Base-by-base conservation (phyloP, 2,797 vertebrate genomes). In the Siniperca scherzeri region DNA sequence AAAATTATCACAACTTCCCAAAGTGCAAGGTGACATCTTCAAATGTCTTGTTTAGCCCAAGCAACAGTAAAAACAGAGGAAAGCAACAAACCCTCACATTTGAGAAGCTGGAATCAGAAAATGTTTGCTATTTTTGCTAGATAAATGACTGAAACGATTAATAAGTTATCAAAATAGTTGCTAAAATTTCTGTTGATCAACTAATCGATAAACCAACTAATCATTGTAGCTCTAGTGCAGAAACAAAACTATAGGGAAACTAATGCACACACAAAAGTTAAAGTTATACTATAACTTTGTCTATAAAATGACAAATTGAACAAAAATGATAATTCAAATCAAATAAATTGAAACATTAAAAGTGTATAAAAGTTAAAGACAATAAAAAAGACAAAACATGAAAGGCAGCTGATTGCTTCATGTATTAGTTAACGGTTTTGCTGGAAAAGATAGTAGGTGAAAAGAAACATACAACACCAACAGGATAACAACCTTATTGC, bases 401-500 rank as follows among this genome's bases (percentile, higher is more conserved):
- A 61, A 53, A 22, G 22, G 22, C 27, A 57, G 74, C 19, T 36
- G 12, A 4, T 27, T 8, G 12, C 16, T 65, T 74, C 5, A 64
- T 46, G 48, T 2, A 2, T 22, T 16, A 40, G 27, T 7, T 8
- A 33, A 17, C 7, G 22, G 17, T 36, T 77, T 30, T 38, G 5
- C 22, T 1, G 17, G 0, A 4, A 22, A 68, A 65, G 42, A 77
- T 0, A 50, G 7, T 1, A 40, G 25, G 65, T 56, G 50, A 74
- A 77, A 61, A 36, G 11, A 68, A 73, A 66, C 52, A 42, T 50
- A 42, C 12, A 75, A 52, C 44, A 62, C 52, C 56, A 64, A 27
- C 33, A 79, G 40, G 68, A 83, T 27, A 72, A 72, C 65, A 70
- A 6, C 42, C 27, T 38, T 53, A 62, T 1, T 77, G 55, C 75